A percentile compares a stretch with the other conserved stretches of the same genome.
Conservation (phyloP, 2,888 invertebrate genomes). For the Prosopocoilus inquinatus region DNA sequence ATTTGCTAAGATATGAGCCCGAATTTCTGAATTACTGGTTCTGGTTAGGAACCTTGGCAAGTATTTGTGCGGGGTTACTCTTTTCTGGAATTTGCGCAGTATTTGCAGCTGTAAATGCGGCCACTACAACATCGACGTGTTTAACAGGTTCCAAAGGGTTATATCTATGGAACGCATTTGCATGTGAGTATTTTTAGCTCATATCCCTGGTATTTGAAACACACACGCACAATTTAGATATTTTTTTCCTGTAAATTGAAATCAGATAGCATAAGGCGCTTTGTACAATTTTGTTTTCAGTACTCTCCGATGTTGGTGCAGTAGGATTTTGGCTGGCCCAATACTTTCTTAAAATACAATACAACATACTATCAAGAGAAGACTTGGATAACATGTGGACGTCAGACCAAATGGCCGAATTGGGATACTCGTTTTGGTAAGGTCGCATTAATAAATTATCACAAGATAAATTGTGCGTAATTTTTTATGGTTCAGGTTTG, state of each 20-base stretch:
- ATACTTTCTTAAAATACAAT: slow-evolving; percentile 75
- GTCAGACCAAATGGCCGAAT: slow-evolving; percentile 74
- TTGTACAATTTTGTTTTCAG: slow-evolving; percentile 56
- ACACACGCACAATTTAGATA: not conserved
- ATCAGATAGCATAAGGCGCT: not conserved
- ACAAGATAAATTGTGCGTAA: not conserved
- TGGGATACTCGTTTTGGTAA: slow-evolving; percentile 87
- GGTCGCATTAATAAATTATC: no score
- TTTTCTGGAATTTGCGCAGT: slow-evolving; percentile 69
- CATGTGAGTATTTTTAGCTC: slow-evolving; percentile 60
- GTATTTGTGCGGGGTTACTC: slow-evolving; percentile 67
- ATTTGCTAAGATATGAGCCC: slow-evolving; percentile 62
- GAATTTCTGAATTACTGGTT: slow-evolving; percentile 67
- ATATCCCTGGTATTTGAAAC: not conserved
- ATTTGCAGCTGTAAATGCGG: slow-evolving; percentile 77
- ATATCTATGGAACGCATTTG: slow-evolving; percentile 74
- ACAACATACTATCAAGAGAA: slow-evolving; percentile 78
- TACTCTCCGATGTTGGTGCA: slow-evolving; percentile 71
- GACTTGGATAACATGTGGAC: slow-evolving; percentile 80
- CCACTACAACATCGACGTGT: slow-evolving; percentile 68
- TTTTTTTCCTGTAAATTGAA: not conserved
- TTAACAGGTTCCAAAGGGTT: slow-evolving; percentile 68
- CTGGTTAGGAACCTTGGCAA: slow-evolving; percentile 74
- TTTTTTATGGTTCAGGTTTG: slow-evolving; percentile 58
- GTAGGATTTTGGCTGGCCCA: slow-evolving; percentile 81